These are phyloP conservation scores for Babyrousa celebensis DNA, from an alignment of 2,797 vertebrate genomes.

Conservation along the genomic window DNA sequence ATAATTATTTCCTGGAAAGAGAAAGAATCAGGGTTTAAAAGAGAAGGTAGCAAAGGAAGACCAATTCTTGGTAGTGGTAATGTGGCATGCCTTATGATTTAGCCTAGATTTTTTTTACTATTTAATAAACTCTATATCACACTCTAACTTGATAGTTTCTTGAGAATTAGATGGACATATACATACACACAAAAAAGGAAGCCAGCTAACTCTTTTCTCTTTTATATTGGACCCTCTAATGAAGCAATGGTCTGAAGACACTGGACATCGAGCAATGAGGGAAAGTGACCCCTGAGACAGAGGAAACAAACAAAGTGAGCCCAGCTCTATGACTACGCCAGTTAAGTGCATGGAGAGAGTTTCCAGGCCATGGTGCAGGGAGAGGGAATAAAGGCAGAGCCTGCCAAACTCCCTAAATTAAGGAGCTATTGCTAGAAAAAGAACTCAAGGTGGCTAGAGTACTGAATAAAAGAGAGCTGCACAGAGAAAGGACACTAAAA, in stretches of 20 bases:
- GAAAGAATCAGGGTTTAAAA: background rate
- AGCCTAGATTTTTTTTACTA: background rate
- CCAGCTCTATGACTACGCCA: background rate
- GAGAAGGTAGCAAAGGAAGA: background rate
- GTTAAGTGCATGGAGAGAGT: background rate
- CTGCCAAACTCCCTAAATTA: background rate
- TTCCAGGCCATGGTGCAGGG: background rate
- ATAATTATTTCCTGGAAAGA: background rate
- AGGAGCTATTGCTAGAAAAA: background rate
- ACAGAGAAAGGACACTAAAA: background rate
- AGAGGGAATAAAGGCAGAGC: background rate
- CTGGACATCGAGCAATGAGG: background rate
- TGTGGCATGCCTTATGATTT: background rate
- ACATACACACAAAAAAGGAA: background rate
- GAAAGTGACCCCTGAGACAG: background rate
- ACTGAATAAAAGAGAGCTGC: background rate
- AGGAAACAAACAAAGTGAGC: background rate
- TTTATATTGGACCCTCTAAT: background rate
- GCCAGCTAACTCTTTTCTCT: background rate
- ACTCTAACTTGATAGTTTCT: background rate
- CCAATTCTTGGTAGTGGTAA: background rate
- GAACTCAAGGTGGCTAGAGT: conserved; percentile 9
- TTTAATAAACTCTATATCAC: background rate
- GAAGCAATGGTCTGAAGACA: background rate
- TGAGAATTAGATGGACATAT: background rate